A percentile compares a stretch with the other conserved stretches of the same genome.
Conservation (phyloP, 2,797 vertebrate species). For the Knipowitschia caucasica region DNA sequence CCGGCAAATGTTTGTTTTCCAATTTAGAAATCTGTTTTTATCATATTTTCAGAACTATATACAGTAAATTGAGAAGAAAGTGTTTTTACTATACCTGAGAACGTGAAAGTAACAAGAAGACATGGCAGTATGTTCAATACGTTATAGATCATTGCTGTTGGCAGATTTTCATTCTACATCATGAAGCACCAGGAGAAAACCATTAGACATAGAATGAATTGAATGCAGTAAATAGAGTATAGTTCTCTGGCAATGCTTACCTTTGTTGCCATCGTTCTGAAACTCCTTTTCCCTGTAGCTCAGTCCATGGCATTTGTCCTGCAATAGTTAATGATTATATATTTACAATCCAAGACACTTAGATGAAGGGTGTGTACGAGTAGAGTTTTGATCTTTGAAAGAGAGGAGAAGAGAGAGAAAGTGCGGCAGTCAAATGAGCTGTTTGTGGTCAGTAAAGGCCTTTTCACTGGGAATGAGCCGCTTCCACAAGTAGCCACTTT, state of each 20-base stretch:
- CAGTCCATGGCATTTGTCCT: neutral
- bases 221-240: neutral
- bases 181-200: slow-evolving; percentile 1
- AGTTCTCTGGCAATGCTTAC: slow-evolving; percentile 12
- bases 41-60: no score
- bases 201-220: neutral
- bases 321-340: slow-evolving; percentile 48
- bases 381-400: neutral
- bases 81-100: slow-evolving; percentile 42
- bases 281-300: slow-evolving; percentile 3
- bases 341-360: neutral
- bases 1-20: no score
- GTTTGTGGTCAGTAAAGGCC: neutral
- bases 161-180: slow-evolving; percentile 20
- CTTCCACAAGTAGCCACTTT: slow-evolving; percentile 37
- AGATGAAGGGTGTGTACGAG: slow-evolving; percentile 17
- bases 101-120: slow-evolving; percentile 23
- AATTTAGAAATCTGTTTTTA: no score
- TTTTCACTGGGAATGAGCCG: slow-evolving; percentile 20
- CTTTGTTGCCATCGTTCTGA: neutral
- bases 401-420: slow-evolving; percentile 5
- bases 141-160: slow-evolving; percentile 33
- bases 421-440: neutral
- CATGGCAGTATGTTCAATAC: slow-evolving; percentile 15
- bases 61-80: neutral